Evolutionary conservation across 2,888 invertebrate genomes (phyloP).

Genomic region (Apamea crenata): DNA sequence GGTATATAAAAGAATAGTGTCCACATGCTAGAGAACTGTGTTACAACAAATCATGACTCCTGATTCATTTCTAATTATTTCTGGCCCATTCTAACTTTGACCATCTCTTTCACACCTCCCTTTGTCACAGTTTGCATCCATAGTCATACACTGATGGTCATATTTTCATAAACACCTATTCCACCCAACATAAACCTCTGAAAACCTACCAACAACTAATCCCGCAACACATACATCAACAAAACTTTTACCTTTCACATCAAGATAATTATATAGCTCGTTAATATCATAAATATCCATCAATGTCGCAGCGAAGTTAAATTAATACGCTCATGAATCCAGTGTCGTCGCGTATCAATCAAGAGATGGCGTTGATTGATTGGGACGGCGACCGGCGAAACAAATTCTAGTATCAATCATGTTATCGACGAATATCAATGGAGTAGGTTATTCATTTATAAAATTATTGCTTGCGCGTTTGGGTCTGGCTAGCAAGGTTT

Average conservation of each 20-base stretch:
- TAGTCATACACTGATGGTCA: background rate
- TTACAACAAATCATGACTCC: background rate
- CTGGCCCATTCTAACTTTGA: background rate
- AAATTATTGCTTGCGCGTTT: slow-evolving; percentile 56
- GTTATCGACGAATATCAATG: slow-evolving; percentile 68
- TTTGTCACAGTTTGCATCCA: background rate
- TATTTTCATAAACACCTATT: background rate
- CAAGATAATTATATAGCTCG: slow-evolving; percentile 77
- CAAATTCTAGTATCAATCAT: slow-evolving; percentile 80
- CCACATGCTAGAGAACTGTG: background rate
- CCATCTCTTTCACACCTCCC: too few species aligned
- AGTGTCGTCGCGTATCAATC: slow-evolving; percentile 87
- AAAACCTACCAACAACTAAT: slow-evolving; percentile 12
- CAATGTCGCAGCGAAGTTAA: slow-evolving; percentile 81
- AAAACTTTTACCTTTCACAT: slow-evolving; percentile 62
- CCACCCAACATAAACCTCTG: background rate
- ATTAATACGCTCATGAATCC: slow-evolving; percentile 86
- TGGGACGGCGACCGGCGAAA: slow-evolving; percentile 78
- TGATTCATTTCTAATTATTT: background rate
- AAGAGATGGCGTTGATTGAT: slow-evolving; percentile 83
- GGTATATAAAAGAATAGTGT: background rate
- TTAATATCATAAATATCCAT: slow-evolving; percentile 85
- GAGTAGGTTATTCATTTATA: slow-evolving; percentile 61
- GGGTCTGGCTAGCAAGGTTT: background rate
- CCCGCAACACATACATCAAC: slow-evolving; percentile 50